These are phyloP conservation scores for Scolopax mira DNA, from an alignment of 2,113 vertebrate species.

Conservation along the genomic window DNA sequence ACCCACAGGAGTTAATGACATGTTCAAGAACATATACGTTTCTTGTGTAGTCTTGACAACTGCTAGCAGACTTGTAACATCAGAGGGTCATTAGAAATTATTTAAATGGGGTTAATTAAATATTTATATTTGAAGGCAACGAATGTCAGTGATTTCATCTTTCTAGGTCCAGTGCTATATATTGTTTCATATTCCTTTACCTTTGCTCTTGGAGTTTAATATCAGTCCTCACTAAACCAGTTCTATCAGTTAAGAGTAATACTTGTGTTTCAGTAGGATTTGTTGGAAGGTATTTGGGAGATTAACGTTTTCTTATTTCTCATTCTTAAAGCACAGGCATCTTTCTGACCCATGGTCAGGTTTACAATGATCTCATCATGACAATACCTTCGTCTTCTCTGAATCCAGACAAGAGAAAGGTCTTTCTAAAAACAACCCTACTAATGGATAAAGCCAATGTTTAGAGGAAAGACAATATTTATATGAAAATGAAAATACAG, in stretches of 20 bases:
- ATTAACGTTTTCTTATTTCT: background rate
- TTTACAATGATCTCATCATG: background rate
- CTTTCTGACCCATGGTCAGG: background rate
- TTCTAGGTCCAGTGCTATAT: background rate
- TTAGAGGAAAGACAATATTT: background rate
- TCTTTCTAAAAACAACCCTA: background rate
- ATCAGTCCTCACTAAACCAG: background rate
- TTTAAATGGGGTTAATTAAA: background rate
- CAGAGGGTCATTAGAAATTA: background rate
- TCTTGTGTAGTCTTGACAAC: background rate
- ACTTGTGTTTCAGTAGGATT: background rate
- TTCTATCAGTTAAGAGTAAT: background rate
- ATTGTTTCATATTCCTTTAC: background rate
- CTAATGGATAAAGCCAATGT: background rate
- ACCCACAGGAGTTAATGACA: rapidly evolving
- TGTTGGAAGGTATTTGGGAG: background rate
- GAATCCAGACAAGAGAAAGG: background rate
- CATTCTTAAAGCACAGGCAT: background rate
- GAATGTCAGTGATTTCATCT: background rate
- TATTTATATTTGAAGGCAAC: background rate
- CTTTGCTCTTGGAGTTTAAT: background rate
- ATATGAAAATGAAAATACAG: background rate
- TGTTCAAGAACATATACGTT: background rate
- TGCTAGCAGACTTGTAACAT: background rate
- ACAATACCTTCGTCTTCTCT: background rate